Evolutionary conservation across 2,797 vertebrate genomes (phyloP).

Genomic region (Sciaenops ocellatus): DNA sequence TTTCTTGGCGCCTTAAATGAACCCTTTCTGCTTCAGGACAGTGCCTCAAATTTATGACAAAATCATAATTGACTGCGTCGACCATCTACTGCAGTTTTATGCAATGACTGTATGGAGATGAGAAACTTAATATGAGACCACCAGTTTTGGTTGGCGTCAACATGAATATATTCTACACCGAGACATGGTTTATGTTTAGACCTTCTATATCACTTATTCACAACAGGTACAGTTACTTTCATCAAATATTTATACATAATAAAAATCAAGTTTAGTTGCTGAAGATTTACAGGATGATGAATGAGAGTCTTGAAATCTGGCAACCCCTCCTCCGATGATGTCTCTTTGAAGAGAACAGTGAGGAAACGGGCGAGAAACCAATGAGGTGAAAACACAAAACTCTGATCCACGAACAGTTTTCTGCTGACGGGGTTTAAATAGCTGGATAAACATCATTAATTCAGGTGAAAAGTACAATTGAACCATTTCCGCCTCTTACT

Average conservation of each 20-base stretch:
- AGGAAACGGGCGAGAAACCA: neutral
- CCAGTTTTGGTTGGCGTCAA: neutral
- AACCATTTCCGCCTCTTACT: too few relatives aligned
- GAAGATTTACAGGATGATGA: neutral
- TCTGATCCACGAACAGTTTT: too few relatives aligned
- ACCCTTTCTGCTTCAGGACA: neutral
- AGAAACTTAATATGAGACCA: neutral
- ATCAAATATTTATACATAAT: conserved; percentile 1
- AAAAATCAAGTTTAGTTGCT: neutral
- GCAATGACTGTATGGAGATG: neutral
- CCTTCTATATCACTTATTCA: conserved; percentile 3
- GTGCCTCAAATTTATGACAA: neutral
- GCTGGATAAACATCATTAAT: too few relatives aligned
- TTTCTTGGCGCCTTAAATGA: too few relatives aligned
- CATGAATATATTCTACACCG: neutral
- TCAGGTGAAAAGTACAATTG: too few relatives aligned
- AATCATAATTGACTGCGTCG: too few relatives aligned
- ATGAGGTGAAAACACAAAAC: too few relatives aligned
- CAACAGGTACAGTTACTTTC: neutral
- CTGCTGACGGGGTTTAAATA: too few relatives aligned
- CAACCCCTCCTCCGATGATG: neutral
- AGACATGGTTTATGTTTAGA: conserved; percentile 2
- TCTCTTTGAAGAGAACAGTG: neutral
- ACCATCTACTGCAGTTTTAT: neutral
- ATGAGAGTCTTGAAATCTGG: too few relatives aligned